phyloP scores from a whole-genome alignment of 1,140 invertebrate species.

The Phymorhynchus buccinoides region DNA sequence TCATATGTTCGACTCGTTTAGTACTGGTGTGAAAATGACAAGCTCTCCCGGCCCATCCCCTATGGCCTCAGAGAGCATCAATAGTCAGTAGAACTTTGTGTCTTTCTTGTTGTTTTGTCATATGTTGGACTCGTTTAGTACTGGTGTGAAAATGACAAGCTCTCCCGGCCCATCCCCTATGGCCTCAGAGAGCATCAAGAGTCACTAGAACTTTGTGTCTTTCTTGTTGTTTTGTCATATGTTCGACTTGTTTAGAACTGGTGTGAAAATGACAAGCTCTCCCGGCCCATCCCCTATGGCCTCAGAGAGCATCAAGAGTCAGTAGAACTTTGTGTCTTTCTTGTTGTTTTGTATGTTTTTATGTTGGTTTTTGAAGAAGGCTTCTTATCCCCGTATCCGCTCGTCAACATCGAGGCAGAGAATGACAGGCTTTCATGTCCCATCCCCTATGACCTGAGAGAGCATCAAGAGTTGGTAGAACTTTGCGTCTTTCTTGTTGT shows the following conservation, averaged over 20 bases:
- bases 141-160: not conserved
- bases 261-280: constrained; percentile 81
- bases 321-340: constrained; percentile 48
- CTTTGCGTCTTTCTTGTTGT: too few species aligned
- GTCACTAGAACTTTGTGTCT: too few species aligned
- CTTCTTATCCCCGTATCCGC: too few species aligned
- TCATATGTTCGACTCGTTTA: too few species aligned
- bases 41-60: not conserved
- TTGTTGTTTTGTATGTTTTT: too few species aligned
- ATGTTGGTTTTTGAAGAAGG: too few species aligned
- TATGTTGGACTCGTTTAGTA: too few species aligned
- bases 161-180: not conserved
- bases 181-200: not conserved
- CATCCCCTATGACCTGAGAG: not conserved
- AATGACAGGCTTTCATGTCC: not conserved
- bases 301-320: constrained; percentile 82
- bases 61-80: not conserved
- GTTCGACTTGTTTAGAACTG: too few species aligned
- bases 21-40: not conserved
- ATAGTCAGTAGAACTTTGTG: not conserved
- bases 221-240: too few species aligned
- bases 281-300: constrained; percentile 85
- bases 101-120: too few species aligned
- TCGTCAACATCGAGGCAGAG: too few species aligned
- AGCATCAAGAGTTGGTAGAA: not conserved